phyloP scores from a whole-genome alignment of 1,140 invertebrate genomes.

The Bombus polaris region DNA sequence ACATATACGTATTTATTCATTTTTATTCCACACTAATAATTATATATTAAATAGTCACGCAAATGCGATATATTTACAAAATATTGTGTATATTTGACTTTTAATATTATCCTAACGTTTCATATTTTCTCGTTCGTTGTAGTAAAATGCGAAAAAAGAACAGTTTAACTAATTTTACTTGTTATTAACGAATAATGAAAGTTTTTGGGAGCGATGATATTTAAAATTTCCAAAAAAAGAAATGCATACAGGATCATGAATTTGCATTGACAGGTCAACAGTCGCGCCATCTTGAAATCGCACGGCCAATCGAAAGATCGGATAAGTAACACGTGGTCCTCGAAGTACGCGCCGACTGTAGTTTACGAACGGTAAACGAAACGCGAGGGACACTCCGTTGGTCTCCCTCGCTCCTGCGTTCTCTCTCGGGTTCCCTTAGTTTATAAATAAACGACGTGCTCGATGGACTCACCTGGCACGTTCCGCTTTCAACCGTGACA shows the following conservation, averaged over 20 bases:
- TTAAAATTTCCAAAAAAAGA: background rate
- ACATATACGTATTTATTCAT: background rate
- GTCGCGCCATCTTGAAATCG: constrained; percentile 52
- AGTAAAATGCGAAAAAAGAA: background rate
- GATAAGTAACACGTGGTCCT: constrained; percentile 34
- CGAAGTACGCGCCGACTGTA: constrained; percentile 30
- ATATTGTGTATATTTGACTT: background rate
- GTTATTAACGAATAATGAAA: no score
- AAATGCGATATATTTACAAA: background rate
- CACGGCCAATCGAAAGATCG: constrained; percentile 41
- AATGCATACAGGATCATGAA: background rate
- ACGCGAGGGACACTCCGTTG: constrained; percentile 32
- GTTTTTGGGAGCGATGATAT: background rate
- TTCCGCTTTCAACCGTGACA: constrained; percentile 53
- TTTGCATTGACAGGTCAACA: constrained; percentile 35
- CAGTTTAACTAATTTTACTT: background rate
- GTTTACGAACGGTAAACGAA: constrained; percentile 59
- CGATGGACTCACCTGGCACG: constrained; percentile 45
- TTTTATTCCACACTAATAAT: no score
- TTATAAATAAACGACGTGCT: constrained; percentile 57
- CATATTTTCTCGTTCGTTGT: background rate
- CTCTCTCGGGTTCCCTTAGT: constrained; percentile 46
- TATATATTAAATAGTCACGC: background rate
- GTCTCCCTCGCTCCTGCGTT: constrained; percentile 35
- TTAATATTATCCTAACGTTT: background rate